Evolutionary conservation across 2,113 vertebrate genomes (phyloP).

Genomic region (Dasyornis broadbenti): DNA sequence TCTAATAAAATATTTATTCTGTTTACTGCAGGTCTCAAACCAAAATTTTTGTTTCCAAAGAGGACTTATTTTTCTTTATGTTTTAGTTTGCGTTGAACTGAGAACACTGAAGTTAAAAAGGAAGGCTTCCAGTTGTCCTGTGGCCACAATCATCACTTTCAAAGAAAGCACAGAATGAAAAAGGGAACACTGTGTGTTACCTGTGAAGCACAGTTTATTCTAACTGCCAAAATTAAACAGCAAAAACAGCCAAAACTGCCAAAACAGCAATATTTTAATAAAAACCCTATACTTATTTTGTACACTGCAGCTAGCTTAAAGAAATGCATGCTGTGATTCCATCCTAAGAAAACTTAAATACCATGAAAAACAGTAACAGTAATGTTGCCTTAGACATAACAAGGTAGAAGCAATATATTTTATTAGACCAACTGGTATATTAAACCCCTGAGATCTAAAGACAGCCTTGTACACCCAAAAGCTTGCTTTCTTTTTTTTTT

Average conservation of each 20-base stretch:
- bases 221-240: background rate
- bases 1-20: background rate
- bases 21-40: background rate
- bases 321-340: background rate
- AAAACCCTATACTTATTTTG: background rate
- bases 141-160: background rate
- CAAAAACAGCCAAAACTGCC: no score
- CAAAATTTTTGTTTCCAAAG: background rate
- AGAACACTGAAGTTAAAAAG: background rate
- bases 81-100: background rate
- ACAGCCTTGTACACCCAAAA: background rate
- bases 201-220: background rate
- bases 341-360: background rate
- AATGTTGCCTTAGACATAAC: background rate
- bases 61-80: background rate
- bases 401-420: background rate
- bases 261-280: slow-evolving; percentile 6
- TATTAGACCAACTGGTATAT: background rate
- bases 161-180: background rate
- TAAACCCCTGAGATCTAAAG: background rate
- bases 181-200: background rate
- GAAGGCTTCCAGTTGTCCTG: background rate
- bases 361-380: background rate
- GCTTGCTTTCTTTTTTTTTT: background rate
- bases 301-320: background rate